These are phyloP conservation scores for Manduca sexta DNA, from an alignment of 1,140 invertebrate genomes.

Conservation along the genomic window DNA sequence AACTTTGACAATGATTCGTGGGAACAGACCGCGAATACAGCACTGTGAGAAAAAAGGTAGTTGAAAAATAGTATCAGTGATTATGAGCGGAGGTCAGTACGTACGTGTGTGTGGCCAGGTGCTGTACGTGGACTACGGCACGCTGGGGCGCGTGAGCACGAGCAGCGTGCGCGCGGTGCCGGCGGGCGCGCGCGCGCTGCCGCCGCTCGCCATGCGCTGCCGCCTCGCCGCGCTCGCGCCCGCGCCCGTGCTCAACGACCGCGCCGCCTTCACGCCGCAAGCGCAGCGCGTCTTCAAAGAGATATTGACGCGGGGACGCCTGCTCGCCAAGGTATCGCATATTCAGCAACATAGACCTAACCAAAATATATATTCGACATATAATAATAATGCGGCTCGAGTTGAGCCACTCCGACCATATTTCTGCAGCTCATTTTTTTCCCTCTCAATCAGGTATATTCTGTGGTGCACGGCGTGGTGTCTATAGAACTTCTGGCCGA, in stretches of 20 bases:
- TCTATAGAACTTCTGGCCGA: constrained; percentile 75
- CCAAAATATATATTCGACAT: neutral
- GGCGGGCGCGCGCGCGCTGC: constrained; percentile 18
- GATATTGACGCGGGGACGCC: constrained; percentile 33
- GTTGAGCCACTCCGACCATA: too few relatives aligned
- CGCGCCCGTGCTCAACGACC: constrained; percentile 70
- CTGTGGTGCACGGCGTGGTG: constrained; percentile 82
- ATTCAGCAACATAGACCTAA: too few relatives aligned
- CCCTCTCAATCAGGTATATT: constrained; percentile 90
- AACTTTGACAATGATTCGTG: too few relatives aligned
- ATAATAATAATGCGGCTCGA: neutral
- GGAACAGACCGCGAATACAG: too few relatives aligned
- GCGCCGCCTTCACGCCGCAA: constrained; percentile 77
- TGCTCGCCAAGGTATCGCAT: constrained; percentile 71
- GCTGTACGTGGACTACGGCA: constrained; percentile 88
- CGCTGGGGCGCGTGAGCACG: constrained; percentile 58
- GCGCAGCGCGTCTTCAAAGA: constrained; percentile 62
- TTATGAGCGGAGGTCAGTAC: too few relatives aligned
- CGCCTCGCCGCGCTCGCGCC: constrained; percentile 79
- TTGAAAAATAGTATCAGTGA: too few relatives aligned
- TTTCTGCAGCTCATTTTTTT: too few relatives aligned
- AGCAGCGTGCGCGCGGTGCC: constrained; percentile 48
- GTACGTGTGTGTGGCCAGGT: constrained; percentile 56
- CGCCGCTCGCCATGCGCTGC: constrained; percentile 82
- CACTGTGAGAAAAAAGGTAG: too few relatives aligned